These are phyloP conservation scores for Tethya wilhelma DNA, from an alignment of 37 sponge, comb jelly and placozoan species.

Conservation along the genomic window DNA sequence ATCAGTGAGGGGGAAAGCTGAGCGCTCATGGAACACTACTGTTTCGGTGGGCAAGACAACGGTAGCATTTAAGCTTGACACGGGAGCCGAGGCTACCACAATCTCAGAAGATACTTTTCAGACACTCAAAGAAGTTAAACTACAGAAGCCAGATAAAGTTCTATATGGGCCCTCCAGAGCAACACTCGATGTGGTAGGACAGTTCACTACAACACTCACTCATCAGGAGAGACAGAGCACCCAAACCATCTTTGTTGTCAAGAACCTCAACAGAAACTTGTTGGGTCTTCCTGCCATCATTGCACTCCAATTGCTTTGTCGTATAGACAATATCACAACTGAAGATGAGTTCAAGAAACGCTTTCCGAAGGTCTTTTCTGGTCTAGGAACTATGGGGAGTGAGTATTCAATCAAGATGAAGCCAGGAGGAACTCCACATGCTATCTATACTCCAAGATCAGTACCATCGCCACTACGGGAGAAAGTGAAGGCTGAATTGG, in stretches of 20 bases:
- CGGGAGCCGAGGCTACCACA: constrained; percentile 65
- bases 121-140: background rate
- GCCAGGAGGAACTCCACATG: constrained; percentile 20
- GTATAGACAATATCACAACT: constrained; percentile 18
- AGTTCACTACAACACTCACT: constrained; percentile 24
- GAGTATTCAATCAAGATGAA: constrained; percentile 37
- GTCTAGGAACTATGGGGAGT: constrained; percentile 43
- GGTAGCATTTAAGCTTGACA: constrained; percentile 61
- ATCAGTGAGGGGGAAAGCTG: background rate
- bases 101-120: constrained; percentile 38
- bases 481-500: constrained; percentile 33
- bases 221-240: background rate
- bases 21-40: constrained; percentile 25
- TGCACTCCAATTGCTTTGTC: constrained; percentile 17
- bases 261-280: constrained; percentile 33
- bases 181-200: constrained; percentile 33
- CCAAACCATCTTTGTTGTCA: constrained; percentile 39
- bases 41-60: constrained; percentile 9
- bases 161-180: constrained; percentile 45
- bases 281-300: constrained; percentile 56
- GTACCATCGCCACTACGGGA: constrained; percentile 26
- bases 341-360: background rate
- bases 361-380: constrained; percentile 41
- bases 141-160: constrained; percentile 19
- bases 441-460: constrained; percentile 23